A percentile compares a stretch with the other conserved stretches of the same genome.
These are phyloP conservation scores for Calameuta filiformis DNA, from an alignment of 2,888 invertebrate genomes.

Conservation along the genomic window DNA sequence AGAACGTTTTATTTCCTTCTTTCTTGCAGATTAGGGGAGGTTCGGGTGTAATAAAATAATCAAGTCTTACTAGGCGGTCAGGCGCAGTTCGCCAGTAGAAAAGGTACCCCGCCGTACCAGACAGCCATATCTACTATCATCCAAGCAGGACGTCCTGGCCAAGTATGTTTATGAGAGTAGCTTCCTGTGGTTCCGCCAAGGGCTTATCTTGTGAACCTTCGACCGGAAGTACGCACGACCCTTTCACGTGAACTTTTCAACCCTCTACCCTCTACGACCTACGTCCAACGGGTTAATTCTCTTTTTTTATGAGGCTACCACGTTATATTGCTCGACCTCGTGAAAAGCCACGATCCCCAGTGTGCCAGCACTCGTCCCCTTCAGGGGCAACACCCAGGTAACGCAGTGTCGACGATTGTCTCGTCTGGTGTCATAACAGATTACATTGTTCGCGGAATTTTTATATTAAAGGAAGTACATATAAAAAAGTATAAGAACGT, in stretches of 20 bases:
- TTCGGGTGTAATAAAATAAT: neutral
- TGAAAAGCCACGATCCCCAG: neutral
- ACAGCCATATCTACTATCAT: neutral
- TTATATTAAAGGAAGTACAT: neutral
- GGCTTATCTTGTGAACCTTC: conserved; percentile 42
- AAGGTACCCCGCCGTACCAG: neutral
- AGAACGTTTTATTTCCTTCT: neutral
- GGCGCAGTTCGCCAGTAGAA: neutral
- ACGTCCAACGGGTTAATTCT: neutral
- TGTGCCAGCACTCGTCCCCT: neutral
- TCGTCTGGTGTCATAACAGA: neutral
- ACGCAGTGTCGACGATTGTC: neutral
- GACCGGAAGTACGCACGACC: conserved; percentile 17
- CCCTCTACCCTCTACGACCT: neutral
- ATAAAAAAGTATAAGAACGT: neutral
- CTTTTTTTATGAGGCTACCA: neutral
- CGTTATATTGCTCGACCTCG: neutral
- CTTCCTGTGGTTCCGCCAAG: conserved; percentile 36
- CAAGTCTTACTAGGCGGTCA: neutral
- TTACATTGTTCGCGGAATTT: neutral
- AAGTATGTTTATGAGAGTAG: conserved; percentile 48
- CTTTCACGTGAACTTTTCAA: neutral
- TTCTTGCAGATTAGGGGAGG: neutral
- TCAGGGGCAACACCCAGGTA: neutral
- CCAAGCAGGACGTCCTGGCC: neutral